These are phyloP conservation scores for Malurus melanocephalus DNA, from an alignment of 2,113 vertebrate genomes.

Conservation along the genomic window DNA sequence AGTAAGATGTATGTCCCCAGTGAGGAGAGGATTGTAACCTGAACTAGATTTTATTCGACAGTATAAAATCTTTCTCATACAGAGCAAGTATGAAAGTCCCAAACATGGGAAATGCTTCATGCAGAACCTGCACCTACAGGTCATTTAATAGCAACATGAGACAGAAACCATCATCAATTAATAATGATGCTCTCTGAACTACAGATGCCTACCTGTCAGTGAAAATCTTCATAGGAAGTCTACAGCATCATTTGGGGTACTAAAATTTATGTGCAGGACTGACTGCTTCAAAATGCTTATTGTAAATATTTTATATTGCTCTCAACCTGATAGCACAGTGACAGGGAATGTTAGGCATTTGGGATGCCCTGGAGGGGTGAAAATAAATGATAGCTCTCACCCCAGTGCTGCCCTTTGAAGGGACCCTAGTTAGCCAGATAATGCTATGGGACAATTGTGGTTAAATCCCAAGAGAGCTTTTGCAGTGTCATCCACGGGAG, in stretches of 20 bases:
- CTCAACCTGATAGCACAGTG: neutral
- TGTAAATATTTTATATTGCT: slow-evolving; percentile 21
- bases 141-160: neutral
- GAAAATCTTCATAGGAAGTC: neutral
- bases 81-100: neutral
- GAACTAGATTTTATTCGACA: neutral
- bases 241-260: neutral
- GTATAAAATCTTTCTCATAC: neutral
- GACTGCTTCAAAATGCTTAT: neutral
- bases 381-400: slow-evolving; percentile 8
- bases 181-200: neutral
- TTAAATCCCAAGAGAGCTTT: slow-evolving; percentile 15
- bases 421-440: slow-evolving; percentile 6
- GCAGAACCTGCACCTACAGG: neutral
- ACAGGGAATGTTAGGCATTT: neutral
- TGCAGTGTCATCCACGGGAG: slow-evolving; percentile 15
- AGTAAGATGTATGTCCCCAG: neutral
- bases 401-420: neutral
- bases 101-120: neutral
- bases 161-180: slow-evolving; percentile 7
- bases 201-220: neutral
- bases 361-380: neutral
- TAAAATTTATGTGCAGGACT: neutral
- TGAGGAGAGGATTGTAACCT: neutral
- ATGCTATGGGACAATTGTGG: neutral